Evolutionary conservation across 2,113 vertebrate genomes (phyloP).

Genomic region (Phylloscopus trochilus): DNA sequence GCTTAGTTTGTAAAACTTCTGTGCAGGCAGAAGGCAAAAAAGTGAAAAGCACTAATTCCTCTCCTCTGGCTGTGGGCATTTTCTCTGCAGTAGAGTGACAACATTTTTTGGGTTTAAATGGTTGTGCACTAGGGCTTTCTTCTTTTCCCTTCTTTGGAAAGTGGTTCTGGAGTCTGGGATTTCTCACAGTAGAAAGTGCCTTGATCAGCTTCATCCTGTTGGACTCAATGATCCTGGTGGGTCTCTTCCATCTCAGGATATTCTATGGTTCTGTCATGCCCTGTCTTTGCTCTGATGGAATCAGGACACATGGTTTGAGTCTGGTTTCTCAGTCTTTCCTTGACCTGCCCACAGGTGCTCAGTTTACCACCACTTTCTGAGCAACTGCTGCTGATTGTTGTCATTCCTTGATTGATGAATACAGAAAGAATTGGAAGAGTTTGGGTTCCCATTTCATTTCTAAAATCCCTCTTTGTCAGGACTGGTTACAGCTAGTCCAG

Average conservation of each 20-base stretch:
- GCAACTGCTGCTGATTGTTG: neutral
- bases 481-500: neutral
- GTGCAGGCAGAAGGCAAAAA: neutral
- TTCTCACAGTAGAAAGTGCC: neutral
- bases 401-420: neutral
- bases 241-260: neutral
- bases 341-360: neutral
- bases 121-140: neutral
- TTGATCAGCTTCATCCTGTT: neutral
- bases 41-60: neutral
- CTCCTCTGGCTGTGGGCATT: neutral
- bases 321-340: neutral
- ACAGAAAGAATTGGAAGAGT: neutral
- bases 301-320: neutral
- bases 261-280: neutral
- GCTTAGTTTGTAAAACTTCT: neutral
- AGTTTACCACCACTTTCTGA: neutral
- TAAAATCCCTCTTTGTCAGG: neutral
- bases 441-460: neutral
- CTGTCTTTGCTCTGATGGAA: neutral
- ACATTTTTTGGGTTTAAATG: neutral
- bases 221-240: neutral
- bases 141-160: neutral
- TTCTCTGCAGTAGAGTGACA: neutral
- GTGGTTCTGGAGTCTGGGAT: neutral